A percentile compares a stretch with the other conserved stretches of the same genome.
phyloP scores from a whole-genome alignment of 2,888 invertebrate genomes.

The Portevinia maculata region DNA sequence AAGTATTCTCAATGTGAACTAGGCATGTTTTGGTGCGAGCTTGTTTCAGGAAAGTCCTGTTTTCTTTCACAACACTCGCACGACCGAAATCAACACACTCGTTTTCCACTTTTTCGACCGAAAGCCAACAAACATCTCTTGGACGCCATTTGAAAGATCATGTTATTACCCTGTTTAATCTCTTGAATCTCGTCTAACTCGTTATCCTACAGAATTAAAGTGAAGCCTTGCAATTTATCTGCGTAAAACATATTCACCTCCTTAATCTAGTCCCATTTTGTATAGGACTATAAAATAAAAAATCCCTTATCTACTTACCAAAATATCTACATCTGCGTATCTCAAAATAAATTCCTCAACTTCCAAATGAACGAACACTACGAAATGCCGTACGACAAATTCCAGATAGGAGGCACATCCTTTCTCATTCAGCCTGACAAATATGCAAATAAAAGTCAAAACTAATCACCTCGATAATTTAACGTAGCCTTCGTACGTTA shows the following conservation, averaged over 20 bases:
- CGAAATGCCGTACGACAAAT: constrained; percentile 17
- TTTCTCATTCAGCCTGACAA: background rate
- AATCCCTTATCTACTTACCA: background rate
- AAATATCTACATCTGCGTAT: background rate
- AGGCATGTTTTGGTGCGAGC: no score
- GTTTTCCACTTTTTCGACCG: no score
- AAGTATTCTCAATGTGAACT: no score
- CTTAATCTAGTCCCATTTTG: no score
- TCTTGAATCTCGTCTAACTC: background rate
- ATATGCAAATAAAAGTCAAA: constrained; percentile 44
- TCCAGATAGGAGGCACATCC: background rate
- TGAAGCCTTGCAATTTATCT: background rate
- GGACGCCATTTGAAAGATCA: background rate
- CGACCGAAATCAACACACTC: no score
- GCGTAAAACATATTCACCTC: background rate
- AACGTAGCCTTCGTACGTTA: background rate
- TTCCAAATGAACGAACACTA: constrained; percentile 21
- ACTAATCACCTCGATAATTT: constrained; percentile 26
- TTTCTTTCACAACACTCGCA: no score
- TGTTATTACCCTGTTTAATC: background rate
- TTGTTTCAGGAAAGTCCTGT: no score
- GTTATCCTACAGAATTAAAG: background rate
- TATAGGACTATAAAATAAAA: no score
- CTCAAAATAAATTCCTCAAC: constrained; percentile 20
- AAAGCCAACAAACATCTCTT: background rate